These are phyloP conservation scores for Ptilonorhynchus violaceus DNA, from an alignment of 2,113 vertebrate genomes.

Conservation along the genomic window DNA sequence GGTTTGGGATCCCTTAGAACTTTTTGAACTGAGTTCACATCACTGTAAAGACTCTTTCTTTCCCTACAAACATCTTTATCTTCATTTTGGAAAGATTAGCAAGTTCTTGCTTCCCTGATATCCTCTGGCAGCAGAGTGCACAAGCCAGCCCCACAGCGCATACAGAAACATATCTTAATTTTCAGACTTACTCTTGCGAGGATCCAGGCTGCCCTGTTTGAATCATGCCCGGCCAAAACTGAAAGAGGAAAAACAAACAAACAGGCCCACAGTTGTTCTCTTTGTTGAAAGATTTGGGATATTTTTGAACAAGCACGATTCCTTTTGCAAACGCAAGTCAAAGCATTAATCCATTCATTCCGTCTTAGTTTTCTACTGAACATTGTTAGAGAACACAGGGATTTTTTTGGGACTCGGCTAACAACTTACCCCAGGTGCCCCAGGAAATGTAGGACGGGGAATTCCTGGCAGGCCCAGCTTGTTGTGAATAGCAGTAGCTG, in stretches of 20 bases:
- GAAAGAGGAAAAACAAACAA: constrained; percentile 54
- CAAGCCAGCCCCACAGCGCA: not conserved
- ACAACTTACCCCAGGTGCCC: constrained; percentile 93
- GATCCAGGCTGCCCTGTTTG: constrained; percentile 96
- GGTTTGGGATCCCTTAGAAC: not conserved
- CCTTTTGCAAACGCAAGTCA: constrained; percentile 3
- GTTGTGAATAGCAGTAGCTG: constrained; percentile 99
- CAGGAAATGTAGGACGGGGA: constrained; percentile 93
- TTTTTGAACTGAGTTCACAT: not conserved
- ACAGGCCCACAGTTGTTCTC: constrained; percentile 22
- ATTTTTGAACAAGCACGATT: constrained; percentile 15
- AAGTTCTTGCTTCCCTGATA: not conserved
- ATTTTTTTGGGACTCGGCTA: not conserved
- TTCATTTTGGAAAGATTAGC: not conserved
- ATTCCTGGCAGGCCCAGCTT: constrained; percentile 98
- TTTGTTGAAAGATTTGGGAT: not conserved
- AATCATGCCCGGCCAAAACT: constrained; percentile 99
- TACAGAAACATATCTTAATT: not conserved
- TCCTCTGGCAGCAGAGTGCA: not conserved
- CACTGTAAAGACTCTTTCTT: not conserved
- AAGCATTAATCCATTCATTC: constrained; percentile 35
- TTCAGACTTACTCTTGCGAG: constrained; percentile 94
- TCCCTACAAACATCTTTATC: not conserved
- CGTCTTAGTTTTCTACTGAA: not conserved
- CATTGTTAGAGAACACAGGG: constrained; percentile 10